Conservation (phyloP, 2,888 invertebrate genomes). For the Drosophila siamana region DNA sequence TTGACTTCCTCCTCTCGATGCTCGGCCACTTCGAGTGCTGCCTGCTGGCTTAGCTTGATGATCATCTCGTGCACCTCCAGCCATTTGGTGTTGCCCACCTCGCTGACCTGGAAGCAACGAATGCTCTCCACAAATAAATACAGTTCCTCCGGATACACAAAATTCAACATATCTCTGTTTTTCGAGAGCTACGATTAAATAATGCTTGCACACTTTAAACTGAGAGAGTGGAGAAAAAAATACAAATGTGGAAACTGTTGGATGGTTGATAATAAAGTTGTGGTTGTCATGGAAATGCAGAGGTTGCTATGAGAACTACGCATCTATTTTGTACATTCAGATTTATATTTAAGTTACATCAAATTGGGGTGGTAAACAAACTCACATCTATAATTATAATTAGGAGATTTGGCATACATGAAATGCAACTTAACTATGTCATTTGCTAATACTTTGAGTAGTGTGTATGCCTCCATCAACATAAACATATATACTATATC, state of each 20-base stretch:
- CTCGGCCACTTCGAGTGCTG: constrained; percentile 91
- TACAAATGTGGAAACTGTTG: background rate
- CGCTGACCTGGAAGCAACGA: constrained; percentile 88
- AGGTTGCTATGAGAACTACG: constrained; percentile 24
- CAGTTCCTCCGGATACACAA: constrained; percentile 89
- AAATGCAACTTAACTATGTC: constrained; percentile 11
- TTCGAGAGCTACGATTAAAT: background rate
- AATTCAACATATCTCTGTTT: constrained; percentile 83
- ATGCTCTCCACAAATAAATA: constrained; percentile 91
- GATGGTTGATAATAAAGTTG: constrained; percentile 23
- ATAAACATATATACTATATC: constrained; percentile 11
- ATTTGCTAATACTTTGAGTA: constrained; percentile 34
- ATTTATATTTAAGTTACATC: constrained; percentile 37
- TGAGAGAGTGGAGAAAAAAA: constrained; percentile 10
- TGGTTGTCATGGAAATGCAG: constrained; percentile 37
- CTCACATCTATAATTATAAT: constrained; percentile 14
- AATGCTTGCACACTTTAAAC: background rate
- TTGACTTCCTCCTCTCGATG: constrained; percentile 94
- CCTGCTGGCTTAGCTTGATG: constrained; percentile 95
- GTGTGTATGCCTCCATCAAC: constrained; percentile 1
- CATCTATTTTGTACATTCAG: constrained; percentile 37
- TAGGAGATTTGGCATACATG: constrained; percentile 7
- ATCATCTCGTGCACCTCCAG: constrained; percentile 92
- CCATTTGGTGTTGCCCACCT: constrained; percentile 92
- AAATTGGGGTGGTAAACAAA: constrained; percentile 5